Conservation (phyloP, 2,797 vertebrate species). For the Astyanax mexicanus region DNA sequence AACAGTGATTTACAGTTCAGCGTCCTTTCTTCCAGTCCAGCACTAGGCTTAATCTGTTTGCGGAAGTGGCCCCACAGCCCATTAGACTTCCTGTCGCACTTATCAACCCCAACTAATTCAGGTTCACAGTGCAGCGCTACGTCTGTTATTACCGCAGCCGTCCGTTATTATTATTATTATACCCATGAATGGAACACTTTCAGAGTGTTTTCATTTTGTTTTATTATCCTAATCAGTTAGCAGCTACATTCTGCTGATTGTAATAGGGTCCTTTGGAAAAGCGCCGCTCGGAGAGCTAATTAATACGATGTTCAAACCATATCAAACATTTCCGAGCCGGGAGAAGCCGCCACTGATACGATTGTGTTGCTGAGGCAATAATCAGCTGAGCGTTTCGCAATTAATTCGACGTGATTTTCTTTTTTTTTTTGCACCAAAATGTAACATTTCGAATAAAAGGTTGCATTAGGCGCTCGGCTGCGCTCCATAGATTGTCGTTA, state of each 20-base stretch:
- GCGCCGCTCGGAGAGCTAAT: constrained; percentile 40
- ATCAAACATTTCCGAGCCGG: constrained; percentile 54
- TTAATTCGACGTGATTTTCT: constrained; percentile 51
- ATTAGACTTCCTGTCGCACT: constrained; percentile 13
- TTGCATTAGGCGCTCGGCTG: constrained; percentile 58
- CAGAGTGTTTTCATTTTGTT: constrained; percentile 23
- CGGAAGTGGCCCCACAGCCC: not conserved
- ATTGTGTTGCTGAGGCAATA: constrained; percentile 56
- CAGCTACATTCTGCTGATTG: constrained; percentile 43
- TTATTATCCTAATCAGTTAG: constrained; percentile 46
- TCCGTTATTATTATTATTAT: not conserved
- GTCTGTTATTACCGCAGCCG: not conserved
- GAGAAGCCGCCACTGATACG: constrained; percentile 50
- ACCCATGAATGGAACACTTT: not conserved
- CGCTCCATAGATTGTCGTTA: constrained; percentile 50
- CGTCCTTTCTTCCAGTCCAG: constrained; percentile 19
- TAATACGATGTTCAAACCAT: constrained; percentile 52
- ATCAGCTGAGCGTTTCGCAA: constrained; percentile 54
- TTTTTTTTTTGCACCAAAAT: constrained; percentile 49
- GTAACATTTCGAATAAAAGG: constrained; percentile 58
- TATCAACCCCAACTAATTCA: constrained; percentile 8
- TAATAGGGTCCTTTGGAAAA: constrained; percentile 47
- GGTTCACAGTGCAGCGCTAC: not conserved
- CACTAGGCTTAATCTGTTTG: constrained; percentile 1
- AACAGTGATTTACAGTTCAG: not conserved